phyloP scores from a whole-genome alignment of 2,888 invertebrate species.

The Helobdella robusta region DNA sequence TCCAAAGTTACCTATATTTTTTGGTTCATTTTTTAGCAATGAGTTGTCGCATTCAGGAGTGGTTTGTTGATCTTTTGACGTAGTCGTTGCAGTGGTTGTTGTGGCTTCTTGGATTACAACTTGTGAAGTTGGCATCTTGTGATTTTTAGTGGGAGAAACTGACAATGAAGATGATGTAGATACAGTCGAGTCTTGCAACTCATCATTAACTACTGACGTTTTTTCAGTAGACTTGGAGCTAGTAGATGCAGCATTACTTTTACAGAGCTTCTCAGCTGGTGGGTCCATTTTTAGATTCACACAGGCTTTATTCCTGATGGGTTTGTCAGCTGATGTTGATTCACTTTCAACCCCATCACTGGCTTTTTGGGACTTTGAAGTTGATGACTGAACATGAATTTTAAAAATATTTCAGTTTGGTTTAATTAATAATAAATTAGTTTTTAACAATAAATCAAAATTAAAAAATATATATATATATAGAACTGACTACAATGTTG shows the following conservation, averaged over 20 bases:
- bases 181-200: conserved; percentile 22
- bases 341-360: no score
- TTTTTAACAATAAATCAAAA: not conserved
- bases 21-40: no score
- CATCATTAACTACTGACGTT: conserved; percentile 5
- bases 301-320: not conserved
- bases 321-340: no score
- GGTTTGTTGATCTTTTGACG: not conserved
- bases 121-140: not conserved
- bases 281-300: no score
- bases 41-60: not conserved
- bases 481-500: conserved; percentile 18
- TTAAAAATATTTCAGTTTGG: no score
- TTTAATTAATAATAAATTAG: not conserved
- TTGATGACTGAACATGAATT: no score
- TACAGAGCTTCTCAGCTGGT: conserved; percentile 2
- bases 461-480: no score
- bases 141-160: conserved; percentile 9
- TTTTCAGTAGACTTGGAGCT: no score
- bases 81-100: conserved; percentile 4
- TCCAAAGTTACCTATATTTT: no score
- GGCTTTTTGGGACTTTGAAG: no score
- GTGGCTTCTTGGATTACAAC: conserved; percentile 4
- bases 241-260: not conserved
- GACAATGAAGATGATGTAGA: conserved; percentile 23